These are phyloP conservation scores for Cephus cinctus DNA, from an alignment of 1,140 invertebrate genomes.

Conservation along the genomic window DNA sequence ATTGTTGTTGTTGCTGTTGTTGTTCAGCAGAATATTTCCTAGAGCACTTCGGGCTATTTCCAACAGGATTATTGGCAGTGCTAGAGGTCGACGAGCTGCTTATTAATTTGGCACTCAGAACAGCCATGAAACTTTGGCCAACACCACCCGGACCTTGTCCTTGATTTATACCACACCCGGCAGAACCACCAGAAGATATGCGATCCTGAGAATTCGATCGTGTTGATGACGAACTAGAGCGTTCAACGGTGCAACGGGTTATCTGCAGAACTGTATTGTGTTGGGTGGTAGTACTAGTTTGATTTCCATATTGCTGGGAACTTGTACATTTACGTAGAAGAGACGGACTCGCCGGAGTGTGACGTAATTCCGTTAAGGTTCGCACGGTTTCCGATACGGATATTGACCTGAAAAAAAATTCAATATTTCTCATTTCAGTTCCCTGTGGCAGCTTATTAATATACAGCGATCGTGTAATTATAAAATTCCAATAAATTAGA, in stretches of 20 bases:
- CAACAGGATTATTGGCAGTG: constrained; percentile 39
- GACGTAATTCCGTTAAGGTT: constrained; percentile 79
- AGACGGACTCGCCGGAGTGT: constrained; percentile 82
- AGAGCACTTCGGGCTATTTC: constrained; percentile 41
- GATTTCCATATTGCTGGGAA: constrained; percentile 27
- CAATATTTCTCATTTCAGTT: neutral
- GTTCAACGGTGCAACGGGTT: constrained; percentile 37
- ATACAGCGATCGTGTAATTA: too few relatives aligned
- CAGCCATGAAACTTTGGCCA: constrained; percentile 68
- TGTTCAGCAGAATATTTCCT: constrained; percentile 34
- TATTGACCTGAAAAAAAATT: constrained; percentile 38
- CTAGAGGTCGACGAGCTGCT: constrained; percentile 43
- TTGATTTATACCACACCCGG: constrained; percentile 13
- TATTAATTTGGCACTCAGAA: constrained; percentile 69
- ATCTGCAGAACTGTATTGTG: constrained; percentile 33
- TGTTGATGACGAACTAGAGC: constrained; percentile 23
- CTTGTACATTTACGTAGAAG: constrained; percentile 62
- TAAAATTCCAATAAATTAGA: too few relatives aligned
- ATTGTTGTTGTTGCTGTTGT: constrained; percentile 28
- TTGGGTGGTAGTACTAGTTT: constrained; percentile 8
- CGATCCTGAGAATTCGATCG: constrained; percentile 38
- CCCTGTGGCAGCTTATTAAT: too few relatives aligned
- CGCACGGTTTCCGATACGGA: constrained; percentile 84
- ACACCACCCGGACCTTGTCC: constrained; percentile 53
- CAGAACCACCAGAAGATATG: constrained; percentile 41